Base-by-base conservation (phyloP, 2,113 vertebrate genomes). In the Perognathus longimembris region DNA sequence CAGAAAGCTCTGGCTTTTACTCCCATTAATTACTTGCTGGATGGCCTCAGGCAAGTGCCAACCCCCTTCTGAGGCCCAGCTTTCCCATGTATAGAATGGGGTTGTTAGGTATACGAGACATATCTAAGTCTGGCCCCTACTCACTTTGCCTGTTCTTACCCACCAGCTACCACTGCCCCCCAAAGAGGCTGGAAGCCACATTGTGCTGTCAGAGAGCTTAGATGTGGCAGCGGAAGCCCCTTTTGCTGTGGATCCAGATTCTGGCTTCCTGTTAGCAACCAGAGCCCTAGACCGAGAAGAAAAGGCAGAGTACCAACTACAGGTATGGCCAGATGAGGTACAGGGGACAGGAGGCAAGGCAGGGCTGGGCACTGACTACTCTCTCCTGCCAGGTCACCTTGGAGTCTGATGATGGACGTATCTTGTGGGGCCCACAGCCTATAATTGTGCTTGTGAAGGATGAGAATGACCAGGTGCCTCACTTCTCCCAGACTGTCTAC, bases 231-330 rank as follows among this genome's bases (percentile, higher is more conserved):
- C 40, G 61, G 98, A 98, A 81, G 98, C 98, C 9, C 98, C 98
- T 89, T 99, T 99, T 95, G 98, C 98, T 90, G 97, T 99, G 11
- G 99, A 99, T 70, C 90, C 96, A 36, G 96, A 95, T 30, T 95
- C 97, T 38, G 98, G 98, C 63, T 98, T 99, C 95, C 96, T 99
- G 24, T 97, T 98, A 6, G 97, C 98, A 38, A 97, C 97, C 45
- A 98, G 98, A 74, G 97, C 98, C 38, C 97, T 99, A 94, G 98
- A 99, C 97, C 96, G 98, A 92, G 99, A 99, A 89, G 98, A 98
- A 77, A 98, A 98, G 79, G 98, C 98, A 0, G 98, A 98, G 0
- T 99, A 99, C 94, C 98, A 95, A 32, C 91, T 99, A 15, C 98
- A 98, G 98, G 98, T 99, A 94, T 0, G 57, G 24, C 54, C 26